Percentiles rank a stretch among this genome's conserved stretches.
These are phyloP conservation scores for Eustalomyia histrio DNA, from an alignment of 2,888 invertebrate genomes.

Conservation along the genomic window DNA sequence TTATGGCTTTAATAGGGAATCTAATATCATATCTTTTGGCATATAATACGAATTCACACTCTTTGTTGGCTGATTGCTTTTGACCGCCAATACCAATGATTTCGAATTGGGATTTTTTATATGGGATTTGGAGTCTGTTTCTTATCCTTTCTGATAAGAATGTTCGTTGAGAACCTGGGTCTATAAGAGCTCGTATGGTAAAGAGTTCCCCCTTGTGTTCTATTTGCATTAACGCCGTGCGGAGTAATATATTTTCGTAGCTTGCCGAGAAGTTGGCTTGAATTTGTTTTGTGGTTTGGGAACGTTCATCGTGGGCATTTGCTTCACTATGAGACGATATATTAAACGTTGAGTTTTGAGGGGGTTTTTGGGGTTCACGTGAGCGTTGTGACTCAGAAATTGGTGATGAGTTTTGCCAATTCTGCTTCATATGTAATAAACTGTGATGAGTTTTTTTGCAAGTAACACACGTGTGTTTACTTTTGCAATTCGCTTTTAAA, in stretches of 20 bases:
- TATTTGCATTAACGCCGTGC: too few relatives aligned
- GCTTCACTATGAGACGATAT: too few relatives aligned
- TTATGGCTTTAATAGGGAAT: slow-evolving; percentile 22
- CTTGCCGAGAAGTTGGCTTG: not conserved
- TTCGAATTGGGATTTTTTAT: slow-evolving; percentile 9
- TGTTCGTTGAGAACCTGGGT: slow-evolving; percentile 8
- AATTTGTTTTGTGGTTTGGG: too few relatives aligned
- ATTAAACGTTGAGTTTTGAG: too few relatives aligned
- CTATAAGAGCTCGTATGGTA: not conserved
- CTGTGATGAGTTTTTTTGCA: not conserved
- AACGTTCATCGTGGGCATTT: too few relatives aligned
- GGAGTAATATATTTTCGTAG: not conserved
- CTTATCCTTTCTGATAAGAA: not conserved
- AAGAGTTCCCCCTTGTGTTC: not conserved
- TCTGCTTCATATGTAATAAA: not conserved
- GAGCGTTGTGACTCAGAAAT: too few relatives aligned
- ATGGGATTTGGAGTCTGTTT: not conserved
- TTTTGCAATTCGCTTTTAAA: not conserved
- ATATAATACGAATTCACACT: too few relatives aligned
- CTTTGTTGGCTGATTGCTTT: slow-evolving; percentile 9
- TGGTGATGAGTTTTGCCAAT: not conserved
- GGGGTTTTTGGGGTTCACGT: too few relatives aligned
- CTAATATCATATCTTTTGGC: not conserved
- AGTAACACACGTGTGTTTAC: not conserved
- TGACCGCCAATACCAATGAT: slow-evolving; percentile 19